Percentiles rank a stretch among this genome's conserved stretches.
Conservation (phyloP, 1,140 invertebrate species). For the Pogonomyrmex californicus region DNA sequence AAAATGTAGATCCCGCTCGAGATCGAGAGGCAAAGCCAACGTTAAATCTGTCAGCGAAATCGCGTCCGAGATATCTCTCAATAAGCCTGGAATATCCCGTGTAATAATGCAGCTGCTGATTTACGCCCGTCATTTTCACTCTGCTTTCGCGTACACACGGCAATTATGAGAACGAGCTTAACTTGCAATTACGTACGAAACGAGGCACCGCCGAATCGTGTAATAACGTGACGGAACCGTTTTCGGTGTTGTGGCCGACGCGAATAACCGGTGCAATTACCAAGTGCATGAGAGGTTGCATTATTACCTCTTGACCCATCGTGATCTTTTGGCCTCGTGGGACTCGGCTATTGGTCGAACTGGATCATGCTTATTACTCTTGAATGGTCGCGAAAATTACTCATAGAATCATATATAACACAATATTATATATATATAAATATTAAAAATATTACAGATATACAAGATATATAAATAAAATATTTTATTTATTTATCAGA, state of each 20-base stretch:
- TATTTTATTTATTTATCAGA: neutral
- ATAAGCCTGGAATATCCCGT: neutral
- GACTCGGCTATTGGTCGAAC: slow-evolving; percentile 7
- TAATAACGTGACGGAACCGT: slow-evolving; percentile 26
- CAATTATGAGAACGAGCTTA: slow-evolving; percentile 13
- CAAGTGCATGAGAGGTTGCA: slow-evolving; percentile 56
- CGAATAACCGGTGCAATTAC: slow-evolving; percentile 72
- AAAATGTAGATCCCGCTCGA: neutral
- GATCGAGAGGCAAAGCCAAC: neutral
- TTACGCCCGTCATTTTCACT: slow-evolving; percentile 17
- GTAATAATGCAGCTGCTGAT: slow-evolving; percentile 10
- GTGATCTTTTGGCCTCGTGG: slow-evolving; percentile 34
- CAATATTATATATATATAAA: neutral
- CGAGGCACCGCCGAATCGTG: slow-evolving; percentile 24
- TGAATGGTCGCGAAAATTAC: slow-evolving; percentile 4
- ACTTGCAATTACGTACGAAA: slow-evolving; percentile 30
- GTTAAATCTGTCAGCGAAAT: neutral
- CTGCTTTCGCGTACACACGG: neutral
- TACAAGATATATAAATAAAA: neutral
- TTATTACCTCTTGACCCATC: slow-evolving; percentile 67
- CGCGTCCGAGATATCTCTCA: neutral
- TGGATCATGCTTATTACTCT: slow-evolving; percentile 44
- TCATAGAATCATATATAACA: neutral
- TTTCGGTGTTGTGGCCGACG: slow-evolving; percentile 16
- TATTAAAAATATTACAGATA: slow-evolving; percentile 14